Evolutionary conservation across 2,113 vertebrate genomes (phyloP).

Genomic region (Thalassarche chlororhynchos): DNA sequence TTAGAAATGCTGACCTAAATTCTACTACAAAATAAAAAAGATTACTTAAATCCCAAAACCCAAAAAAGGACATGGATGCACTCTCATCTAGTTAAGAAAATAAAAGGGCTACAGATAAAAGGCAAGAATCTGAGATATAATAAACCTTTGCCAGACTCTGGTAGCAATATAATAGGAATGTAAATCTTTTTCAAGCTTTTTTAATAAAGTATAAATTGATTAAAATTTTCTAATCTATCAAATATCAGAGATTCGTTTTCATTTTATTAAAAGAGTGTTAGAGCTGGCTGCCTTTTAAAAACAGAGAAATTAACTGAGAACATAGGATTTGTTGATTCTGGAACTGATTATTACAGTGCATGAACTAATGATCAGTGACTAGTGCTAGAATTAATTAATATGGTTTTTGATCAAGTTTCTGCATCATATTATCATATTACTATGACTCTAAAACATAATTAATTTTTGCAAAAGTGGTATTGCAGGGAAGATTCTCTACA

Average conservation of each 20-base stretch:
- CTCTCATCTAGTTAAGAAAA: not conserved
- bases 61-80: not conserved
- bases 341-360: not conserved
- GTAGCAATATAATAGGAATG: not conserved
- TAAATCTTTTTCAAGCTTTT: not conserved
- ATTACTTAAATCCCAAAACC: not conserved
- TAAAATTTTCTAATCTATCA: not conserved
- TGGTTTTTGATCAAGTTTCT: not conserved
- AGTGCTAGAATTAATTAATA: conserved; percentile 26
- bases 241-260: not conserved
- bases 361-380: conserved; percentile 7
- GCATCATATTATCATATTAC: not conserved
- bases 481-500: not conserved
- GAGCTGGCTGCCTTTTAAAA: not conserved
- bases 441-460: not conserved
- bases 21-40: not conserved
- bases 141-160: not conserved
- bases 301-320: not conserved
- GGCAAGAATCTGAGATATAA: not conserved
- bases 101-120: not conserved
- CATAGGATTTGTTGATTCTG: conserved; percentile 8
- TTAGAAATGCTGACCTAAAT: not conserved
- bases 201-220: not conserved
- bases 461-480: not conserved
- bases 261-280: not conserved